These are phyloP conservation scores for Trissoscelio sp. DNA, from an alignment of 2,888 invertebrate species.

Conservation along the genomic window DNA sequence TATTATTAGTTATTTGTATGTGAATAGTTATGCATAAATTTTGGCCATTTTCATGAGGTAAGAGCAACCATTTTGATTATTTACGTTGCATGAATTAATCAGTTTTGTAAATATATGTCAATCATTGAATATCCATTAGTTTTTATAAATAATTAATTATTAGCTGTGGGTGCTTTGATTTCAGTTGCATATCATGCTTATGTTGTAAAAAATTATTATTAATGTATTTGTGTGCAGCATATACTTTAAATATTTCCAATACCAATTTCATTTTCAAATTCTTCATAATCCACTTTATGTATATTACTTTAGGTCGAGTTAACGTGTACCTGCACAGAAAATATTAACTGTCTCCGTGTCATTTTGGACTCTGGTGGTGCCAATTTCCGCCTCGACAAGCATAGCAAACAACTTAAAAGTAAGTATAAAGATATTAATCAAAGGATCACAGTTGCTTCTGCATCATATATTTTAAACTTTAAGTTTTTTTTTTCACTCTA, in stretches of 20 bases:
- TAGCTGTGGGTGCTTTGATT: slow-evolving; percentile 7
- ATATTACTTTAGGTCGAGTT: slow-evolving; percentile 89
- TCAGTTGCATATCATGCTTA: slow-evolving; percentile 3
- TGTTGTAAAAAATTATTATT: neutral
- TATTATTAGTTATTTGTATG: slow-evolving; percentile 28
- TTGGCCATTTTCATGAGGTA: slow-evolving; percentile 37
- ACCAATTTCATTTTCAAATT: neutral
- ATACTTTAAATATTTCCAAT: neutral
- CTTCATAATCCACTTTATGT: slow-evolving; percentile 22
- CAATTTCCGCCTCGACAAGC: slow-evolving; percentile 79
- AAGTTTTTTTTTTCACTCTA: neutral
- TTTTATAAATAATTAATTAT: neutral
- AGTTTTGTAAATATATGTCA: slow-evolving; percentile 3
- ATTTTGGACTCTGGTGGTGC: slow-evolving; percentile 85
- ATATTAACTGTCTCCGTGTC: slow-evolving; percentile 91
- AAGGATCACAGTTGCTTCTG: slow-evolving; percentile 53
- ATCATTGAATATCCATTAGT: neutral
- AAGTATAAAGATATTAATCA: slow-evolving; percentile 75
- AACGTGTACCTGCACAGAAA: slow-evolving; percentile 93
- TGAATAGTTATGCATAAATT: slow-evolving; percentile 12
- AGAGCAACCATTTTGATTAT: slow-evolving; percentile 24
- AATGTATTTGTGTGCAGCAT: neutral
- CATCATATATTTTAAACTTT: neutral
- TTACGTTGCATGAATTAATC: slow-evolving; percentile 10
- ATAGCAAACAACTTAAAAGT: slow-evolving; percentile 81